Evolutionary conservation across 2,113 vertebrate species (phyloP), one percentile per base, ranked within the genome.

Genomic region (Entelurus aequoreus): DNA sequence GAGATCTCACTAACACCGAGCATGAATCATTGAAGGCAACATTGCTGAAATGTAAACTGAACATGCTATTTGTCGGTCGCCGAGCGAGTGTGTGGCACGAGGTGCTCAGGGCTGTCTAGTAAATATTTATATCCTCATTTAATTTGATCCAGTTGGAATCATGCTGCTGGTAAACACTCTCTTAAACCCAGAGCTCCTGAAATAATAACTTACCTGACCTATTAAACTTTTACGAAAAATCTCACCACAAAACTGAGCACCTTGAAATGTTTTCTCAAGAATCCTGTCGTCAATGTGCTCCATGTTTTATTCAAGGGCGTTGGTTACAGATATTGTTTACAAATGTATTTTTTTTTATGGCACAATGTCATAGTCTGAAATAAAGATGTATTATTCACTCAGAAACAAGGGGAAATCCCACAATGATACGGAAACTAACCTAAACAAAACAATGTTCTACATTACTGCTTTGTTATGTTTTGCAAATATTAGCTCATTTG

Each of bases 231-330:
- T 8, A 60, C 62, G 35, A 55, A 28, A 47, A 58, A 71, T 37
- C 61, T 59, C 40, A 21, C 11, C 21, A 13, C 62, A 63, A 10
- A 16, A 59, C 47, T 42, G 59, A 67, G 58, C 61, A 47, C 49
- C 58, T 9, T 57, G 52, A 50, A 57, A 52, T 15, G 48, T 42
- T 55, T 74, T 79, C 52, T 46, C 11, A 47, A 63, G 60, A 70
- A 75, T 61, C 62, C 35, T 19, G 6, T 19, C 62, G 46, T 69
- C 63, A 74, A 62, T 40, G 73, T 51, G 62, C 59, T 66, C 14
- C 10, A 84, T 89, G 75, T 84, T 87, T 88, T 87, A 88, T 85
- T 86, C 62, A 87, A 73, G 62, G 54, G 52, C 72, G 72, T 87
- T 84, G 87, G 81, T 87, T 82, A 82, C 71, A 78, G 82, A 86